These are phyloP conservation scores for Eueides isabella DNA, from an alignment of 1,140 invertebrate species.

Conservation along the genomic window DNA sequence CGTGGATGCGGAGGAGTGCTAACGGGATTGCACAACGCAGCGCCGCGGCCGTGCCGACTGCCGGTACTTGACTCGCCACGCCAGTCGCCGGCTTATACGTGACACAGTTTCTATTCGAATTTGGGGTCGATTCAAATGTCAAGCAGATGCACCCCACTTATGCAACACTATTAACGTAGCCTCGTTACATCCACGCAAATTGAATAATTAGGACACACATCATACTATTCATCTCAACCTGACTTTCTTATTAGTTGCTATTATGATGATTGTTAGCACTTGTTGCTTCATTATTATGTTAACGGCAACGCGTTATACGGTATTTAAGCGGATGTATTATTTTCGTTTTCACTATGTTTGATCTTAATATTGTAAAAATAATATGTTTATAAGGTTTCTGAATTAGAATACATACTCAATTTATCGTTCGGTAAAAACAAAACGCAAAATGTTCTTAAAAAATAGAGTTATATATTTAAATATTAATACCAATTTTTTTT, in stretches of 20 bases:
- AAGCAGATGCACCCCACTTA: slow-evolving; percentile 80
- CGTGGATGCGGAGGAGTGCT: slow-evolving; percentile 56
- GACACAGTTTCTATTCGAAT: slow-evolving; percentile 82
- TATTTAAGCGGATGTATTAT: not conserved
- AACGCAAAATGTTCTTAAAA: too few species aligned
- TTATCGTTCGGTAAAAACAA: too few species aligned
- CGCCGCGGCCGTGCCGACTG: slow-evolving; percentile 47
- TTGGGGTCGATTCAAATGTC: slow-evolving; percentile 82
- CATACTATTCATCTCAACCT: not conserved
- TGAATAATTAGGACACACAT: slow-evolving; percentile 52
- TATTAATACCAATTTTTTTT: too few species aligned
- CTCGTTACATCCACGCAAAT: slow-evolving; percentile 61
- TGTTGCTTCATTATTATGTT: slow-evolving; percentile 17
- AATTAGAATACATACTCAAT: too few species aligned
- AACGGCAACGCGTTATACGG: not conserved
- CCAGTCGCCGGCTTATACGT: slow-evolving; percentile 63
- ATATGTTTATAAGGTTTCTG: too few species aligned
- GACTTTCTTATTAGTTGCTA: slow-evolving; percentile 12
- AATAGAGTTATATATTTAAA: too few species aligned
- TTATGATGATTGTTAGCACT: slow-evolving; percentile 26
- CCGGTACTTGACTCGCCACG: slow-evolving; percentile 50
- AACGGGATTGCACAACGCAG: slow-evolving; percentile 79
- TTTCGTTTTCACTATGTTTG: not conserved
- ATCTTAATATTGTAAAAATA: too few species aligned
- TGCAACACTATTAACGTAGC: slow-evolving; percentile 73